These are phyloP conservation scores for Oligia fasciuncula DNA, from an alignment of 2,888 invertebrate species.

Conservation along the genomic window DNA sequence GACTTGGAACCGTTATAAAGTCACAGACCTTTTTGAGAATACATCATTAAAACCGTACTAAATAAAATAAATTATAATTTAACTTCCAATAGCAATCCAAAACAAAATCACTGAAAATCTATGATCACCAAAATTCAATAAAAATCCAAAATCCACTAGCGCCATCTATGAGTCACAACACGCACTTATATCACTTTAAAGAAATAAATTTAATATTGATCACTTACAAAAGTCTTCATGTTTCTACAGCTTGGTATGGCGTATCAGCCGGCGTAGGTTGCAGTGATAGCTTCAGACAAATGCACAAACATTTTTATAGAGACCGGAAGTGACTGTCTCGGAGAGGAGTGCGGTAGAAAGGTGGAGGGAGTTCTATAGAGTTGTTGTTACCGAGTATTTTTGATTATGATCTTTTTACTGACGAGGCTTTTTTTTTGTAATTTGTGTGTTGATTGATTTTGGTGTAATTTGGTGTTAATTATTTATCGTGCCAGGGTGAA, in stretches of 20 bases:
- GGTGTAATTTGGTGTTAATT: neutral
- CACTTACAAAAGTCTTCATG: conserved; percentile 88
- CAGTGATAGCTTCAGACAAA: conserved; percentile 81
- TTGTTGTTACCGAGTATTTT: conserved; percentile 66
- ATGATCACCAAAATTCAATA: conserved; percentile 3
- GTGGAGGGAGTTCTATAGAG: conserved; percentile 75
- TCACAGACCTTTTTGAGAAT: neutral
- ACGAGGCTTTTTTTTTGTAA: conserved; percentile 15
- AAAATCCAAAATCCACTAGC: conserved; percentile 45
- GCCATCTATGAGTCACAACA: conserved; percentile 54
- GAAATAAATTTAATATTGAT: conserved; percentile 36
- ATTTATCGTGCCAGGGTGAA: neutral
- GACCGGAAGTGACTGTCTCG: conserved; percentile 85
- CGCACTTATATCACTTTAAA: conserved; percentile 53
- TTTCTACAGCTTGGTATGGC: conserved; percentile 77
- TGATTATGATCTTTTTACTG: conserved; percentile 18
- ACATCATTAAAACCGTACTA: neutral
- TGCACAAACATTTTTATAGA: conserved; percentile 87
- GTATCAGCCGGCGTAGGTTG: conserved; percentile 73
- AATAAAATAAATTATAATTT: neutral
- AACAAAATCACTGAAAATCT: conserved; percentile 10
- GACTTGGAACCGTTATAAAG: neutral
- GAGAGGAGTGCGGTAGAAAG: conserved; percentile 81
- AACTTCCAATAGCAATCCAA: neutral
- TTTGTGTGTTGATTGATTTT: conserved; percentile 29